phyloP scores from a whole-genome alignment of 2,113 vertebrate species.

The Actenoides hombroni region DNA sequence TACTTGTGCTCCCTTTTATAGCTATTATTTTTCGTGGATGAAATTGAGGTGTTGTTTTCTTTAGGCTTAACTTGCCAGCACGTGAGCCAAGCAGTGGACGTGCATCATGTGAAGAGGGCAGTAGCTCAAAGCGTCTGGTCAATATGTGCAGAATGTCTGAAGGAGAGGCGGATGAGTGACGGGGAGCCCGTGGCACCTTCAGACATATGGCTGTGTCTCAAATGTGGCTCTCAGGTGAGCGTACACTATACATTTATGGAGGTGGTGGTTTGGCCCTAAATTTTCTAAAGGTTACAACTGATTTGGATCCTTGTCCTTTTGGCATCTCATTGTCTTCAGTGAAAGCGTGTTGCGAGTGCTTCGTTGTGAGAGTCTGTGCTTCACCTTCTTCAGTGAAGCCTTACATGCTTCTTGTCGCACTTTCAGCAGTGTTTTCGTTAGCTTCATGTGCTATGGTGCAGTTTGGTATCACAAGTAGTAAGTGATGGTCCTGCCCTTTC shows the following conservation, averaged over 20 bases:
- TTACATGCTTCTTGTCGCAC: rapidly evolving
- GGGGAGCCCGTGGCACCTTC: slow-evolving; percentile 75
- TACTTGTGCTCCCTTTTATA: neutral
- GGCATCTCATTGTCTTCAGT: neutral
- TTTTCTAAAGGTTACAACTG: neutral
- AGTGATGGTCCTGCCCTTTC: neutral
- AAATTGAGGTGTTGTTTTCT: neutral
- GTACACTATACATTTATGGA: rapidly evolving
- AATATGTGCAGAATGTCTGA: slow-evolving; percentile 90
- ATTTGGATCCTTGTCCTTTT: neutral
- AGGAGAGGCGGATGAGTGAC: slow-evolving; percentile 84
- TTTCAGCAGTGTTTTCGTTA: neutral
- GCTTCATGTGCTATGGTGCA: rapidly evolving
- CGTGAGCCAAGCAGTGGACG: slow-evolving; percentile 88
- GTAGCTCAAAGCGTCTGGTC: slow-evolving; percentile 88
- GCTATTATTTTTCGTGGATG: neutral
- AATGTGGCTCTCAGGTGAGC: slow-evolving; percentile 93
- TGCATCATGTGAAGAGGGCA: slow-evolving; percentile 88
- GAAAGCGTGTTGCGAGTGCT: neutral
- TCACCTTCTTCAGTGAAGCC: neutral
- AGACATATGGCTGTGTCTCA: slow-evolving; percentile 92
- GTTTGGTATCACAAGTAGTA: neutral
- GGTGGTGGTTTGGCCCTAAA: neutral
- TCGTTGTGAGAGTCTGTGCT: neutral
- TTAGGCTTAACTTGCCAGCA: slow-evolving; percentile 92